phyloP scores from a whole-genome alignment of 2,888 invertebrate genomes.

The Polymixis lichenea region DNA sequence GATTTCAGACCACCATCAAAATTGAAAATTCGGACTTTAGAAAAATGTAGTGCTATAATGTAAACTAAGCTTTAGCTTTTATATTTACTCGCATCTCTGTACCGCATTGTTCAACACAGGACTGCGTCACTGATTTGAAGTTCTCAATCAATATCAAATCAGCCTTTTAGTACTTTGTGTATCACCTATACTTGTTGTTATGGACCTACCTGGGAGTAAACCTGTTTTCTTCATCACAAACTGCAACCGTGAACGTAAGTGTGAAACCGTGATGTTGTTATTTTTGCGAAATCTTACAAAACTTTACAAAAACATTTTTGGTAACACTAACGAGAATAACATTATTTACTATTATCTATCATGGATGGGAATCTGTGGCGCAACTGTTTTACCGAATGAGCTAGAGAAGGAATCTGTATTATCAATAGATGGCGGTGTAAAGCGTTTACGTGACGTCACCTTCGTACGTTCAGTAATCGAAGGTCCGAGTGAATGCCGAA shows the following conservation, averaged over 20 bases:
- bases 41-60: not conserved
- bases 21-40: not conserved
- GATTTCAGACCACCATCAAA: not conserved
- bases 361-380: conserved; percentile 34
- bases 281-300: conserved; percentile 13
- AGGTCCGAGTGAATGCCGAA: conserved; percentile 91
- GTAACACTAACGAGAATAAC: conserved; percentile 46
- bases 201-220: conserved; percentile 15
- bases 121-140: conserved; percentile 11
- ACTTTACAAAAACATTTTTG: not conserved
- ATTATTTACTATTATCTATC: not conserved
- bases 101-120: not conserved
- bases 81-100: conserved; percentile 13
- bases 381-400: conserved; percentile 69
- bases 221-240: conserved; percentile 3
- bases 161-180: not conserved
- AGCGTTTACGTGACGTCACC: conserved; percentile 80
- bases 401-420: conserved; percentile 3
- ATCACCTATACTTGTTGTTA: not conserved
- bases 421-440: conserved; percentile 72
- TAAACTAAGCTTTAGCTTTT: conserved; percentile 19
- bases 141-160: not conserved
- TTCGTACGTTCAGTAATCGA: conserved; percentile 86
- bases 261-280: not conserved
- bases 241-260: conserved; percentile 13